These are phyloP conservation scores for Dendrocincla tyrannina DNA, from an alignment of 2,797 vertebrate genomes.

Conservation along the genomic window DNA sequence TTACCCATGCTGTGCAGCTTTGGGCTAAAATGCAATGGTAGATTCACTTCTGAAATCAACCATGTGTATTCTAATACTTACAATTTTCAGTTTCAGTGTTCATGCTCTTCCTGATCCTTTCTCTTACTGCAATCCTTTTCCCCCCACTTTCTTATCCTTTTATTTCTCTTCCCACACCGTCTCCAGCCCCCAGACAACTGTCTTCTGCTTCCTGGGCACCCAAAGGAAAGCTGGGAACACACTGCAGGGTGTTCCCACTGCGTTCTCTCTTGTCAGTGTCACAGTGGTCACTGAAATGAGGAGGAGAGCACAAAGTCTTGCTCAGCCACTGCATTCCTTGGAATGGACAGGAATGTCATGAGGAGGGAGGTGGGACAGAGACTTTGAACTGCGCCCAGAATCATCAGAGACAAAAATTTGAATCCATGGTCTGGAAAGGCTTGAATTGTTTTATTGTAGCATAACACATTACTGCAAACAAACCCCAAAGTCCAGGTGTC, in stretches of 20 bases:
- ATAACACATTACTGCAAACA: neutral
- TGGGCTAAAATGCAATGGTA: neutral
- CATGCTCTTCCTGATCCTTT: neutral
- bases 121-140: neutral
- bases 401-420: neutral
- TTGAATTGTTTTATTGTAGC: neutral
- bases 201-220: neutral
- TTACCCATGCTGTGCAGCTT: neutral
- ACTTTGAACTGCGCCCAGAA: neutral
- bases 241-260: neutral
- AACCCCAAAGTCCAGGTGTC: neutral
- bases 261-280: neutral
- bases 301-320: neutral
- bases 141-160: neutral
- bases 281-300: neutral
- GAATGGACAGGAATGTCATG: fast-evolving
- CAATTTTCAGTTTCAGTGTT: neutral
- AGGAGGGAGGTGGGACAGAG: neutral
- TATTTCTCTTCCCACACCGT: neutral
- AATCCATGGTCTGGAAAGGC: neutral
- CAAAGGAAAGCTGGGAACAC: neutral
- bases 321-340: neutral
- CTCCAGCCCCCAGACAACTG: neutral
- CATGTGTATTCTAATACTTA: neutral
- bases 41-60: neutral